Percentiles rank a stretch among this genome's conserved stretches.
phyloP scores from a whole-genome alignment of 2,797 vertebrate species.

The Threskiornis aethiopicus region DNA sequence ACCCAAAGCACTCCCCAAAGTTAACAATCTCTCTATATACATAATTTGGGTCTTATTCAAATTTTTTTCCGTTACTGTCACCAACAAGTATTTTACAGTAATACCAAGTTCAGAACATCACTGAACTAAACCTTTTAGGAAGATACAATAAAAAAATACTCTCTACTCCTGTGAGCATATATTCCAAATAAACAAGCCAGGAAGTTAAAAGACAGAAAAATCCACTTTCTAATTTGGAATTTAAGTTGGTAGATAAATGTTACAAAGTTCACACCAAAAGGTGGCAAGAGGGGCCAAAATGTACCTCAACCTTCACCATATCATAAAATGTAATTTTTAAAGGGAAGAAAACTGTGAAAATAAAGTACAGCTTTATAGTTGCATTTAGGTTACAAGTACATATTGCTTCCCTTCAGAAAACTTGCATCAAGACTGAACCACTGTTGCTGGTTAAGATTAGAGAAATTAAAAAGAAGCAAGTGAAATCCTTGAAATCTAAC shows the following conservation, averaged over 20 bases:
- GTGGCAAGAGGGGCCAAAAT: not conserved
- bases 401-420: not conserved
- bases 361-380: not conserved
- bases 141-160: not conserved
- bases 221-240: not conserved
- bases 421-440: not conserved
- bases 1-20: not conserved
- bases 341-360: not conserved
- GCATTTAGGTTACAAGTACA: not conserved
- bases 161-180: not conserved
- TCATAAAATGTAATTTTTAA: not conserved
- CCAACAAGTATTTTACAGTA: not conserved
- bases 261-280: not conserved
- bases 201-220: not conserved
- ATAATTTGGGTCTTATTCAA: not conserved
- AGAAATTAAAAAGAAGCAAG: not conserved
- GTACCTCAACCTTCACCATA: not conserved
- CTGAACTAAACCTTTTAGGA: not conserved
- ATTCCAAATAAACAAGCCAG: not conserved
- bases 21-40: accelerated
- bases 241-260: not conserved
- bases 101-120: not conserved
- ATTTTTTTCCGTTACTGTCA: not conserved
- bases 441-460: not conserved
- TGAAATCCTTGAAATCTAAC: not conserved